Evolutionary conservation across 2,888 invertebrate species (phyloP).

Genomic region (Troides helena): DNA sequence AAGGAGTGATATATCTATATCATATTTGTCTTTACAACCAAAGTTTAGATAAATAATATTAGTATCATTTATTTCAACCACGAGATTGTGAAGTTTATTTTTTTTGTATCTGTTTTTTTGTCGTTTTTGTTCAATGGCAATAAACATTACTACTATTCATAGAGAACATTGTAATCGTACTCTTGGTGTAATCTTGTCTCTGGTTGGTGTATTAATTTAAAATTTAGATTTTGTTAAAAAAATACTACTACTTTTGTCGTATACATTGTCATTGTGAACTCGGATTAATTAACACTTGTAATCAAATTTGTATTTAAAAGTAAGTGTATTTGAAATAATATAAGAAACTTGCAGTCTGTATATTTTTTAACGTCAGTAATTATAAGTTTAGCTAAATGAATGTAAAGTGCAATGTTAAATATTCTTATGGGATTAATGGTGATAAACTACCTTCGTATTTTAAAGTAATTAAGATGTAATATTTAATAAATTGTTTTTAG

Average conservation of each 20-base stretch:
- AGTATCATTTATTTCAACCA: too few species aligned
- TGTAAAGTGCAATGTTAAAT: not conserved
- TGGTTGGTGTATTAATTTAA: constrained; percentile 22
- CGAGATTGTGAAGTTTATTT: too few species aligned
- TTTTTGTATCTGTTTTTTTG: too few species aligned
- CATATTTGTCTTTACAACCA: too few species aligned
- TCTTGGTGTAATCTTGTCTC: constrained; percentile 17
- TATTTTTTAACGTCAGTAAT: not conserved
- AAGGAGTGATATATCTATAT: too few species aligned
- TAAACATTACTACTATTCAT: not conserved
- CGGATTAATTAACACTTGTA: constrained; percentile 2
- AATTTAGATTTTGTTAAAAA: constrained; percentile 18
- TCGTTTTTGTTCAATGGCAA: not conserved
- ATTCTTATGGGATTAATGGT: not conserved
- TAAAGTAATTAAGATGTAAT: not conserved
- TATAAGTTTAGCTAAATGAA: not conserved
- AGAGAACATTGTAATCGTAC: not conserved
- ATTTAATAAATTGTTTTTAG: constrained; percentile 5
- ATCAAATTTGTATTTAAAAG: constrained; percentile 10
- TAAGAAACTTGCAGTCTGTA: not conserved
- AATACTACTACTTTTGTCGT: constrained; percentile 19
- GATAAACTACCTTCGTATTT: not conserved
- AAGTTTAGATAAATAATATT: too few species aligned
- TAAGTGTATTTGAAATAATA: not conserved
- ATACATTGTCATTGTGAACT: constrained; percentile 8